Conservation (phyloP, 2,113 vertebrate species). For the Phrynocephalus versicolor region DNA sequence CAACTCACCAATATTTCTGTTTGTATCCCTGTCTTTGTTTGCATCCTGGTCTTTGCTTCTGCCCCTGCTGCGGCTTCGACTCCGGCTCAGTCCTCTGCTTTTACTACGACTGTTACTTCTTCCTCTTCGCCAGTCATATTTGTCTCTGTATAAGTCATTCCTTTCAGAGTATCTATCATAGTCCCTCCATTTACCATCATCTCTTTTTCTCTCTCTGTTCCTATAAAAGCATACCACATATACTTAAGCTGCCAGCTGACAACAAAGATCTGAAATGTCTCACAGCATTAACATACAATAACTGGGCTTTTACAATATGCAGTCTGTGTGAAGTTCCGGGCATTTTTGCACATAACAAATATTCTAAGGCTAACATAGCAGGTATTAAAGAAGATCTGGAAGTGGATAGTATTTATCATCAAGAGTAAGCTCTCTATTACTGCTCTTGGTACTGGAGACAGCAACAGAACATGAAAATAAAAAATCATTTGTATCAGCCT, state of each 20-base stretch:
- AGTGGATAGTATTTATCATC: background rate
- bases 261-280: background rate
- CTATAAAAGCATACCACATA: slow-evolving; percentile 63
- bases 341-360: background rate
- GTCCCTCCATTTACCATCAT: slow-evolving; percentile 94
- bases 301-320: slow-evolving; percentile 12
- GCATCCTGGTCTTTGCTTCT: slow-evolving; percentile 80
- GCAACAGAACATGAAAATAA: background rate
- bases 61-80: slow-evolving; percentile 80
- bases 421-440: background rate
- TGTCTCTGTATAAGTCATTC: slow-evolving; percentile 88
- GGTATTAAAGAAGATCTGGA: background rate
- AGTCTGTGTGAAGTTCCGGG: background rate
- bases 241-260: background rate
- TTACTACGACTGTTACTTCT: slow-evolving; percentile 88
- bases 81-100: slow-evolving; percentile 82
- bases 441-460: background rate
- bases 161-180: slow-evolving; percentile 88
- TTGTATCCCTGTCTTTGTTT: slow-evolving; percentile 74
- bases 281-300: slow-evolving; percentile 31
- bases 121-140: slow-evolving; percentile 90
- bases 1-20: slow-evolving; percentile 71
- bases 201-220: slow-evolving; percentile 89
- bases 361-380: background rate
- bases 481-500: background rate